Percentiles rank a stretch among this genome's conserved stretches.
Conservation (phyloP, 2,797 vertebrate species). For the Cephalopachus bancanus region DNA sequence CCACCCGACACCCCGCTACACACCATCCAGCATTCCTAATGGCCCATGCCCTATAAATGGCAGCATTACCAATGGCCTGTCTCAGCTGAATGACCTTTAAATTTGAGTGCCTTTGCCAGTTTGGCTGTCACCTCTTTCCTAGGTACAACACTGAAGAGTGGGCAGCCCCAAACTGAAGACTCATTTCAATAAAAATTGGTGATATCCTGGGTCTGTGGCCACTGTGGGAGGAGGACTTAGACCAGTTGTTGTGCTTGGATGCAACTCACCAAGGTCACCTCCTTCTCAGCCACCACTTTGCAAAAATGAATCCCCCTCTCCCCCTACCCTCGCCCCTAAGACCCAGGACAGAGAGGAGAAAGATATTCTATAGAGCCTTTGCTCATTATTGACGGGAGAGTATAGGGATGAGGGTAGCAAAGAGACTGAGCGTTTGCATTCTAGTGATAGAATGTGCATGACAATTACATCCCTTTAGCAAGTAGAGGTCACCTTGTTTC, state of each 20-base stretch:
- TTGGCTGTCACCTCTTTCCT: too few species aligned
- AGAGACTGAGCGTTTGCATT: not conserved
- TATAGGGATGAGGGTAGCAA: not conserved
- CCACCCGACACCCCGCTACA: rapidly evolving
- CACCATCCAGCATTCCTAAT: not conserved
- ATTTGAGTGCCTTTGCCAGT: not conserved
- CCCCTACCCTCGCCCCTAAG: not conserved
- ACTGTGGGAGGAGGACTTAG: rapidly evolving
- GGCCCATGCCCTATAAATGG: not conserved
- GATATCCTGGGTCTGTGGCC: not conserved
- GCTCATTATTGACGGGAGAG: not conserved
- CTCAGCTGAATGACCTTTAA: not conserved
- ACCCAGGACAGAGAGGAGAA: not conserved
- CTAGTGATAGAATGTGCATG: not conserved
- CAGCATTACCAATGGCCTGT: not conserved
- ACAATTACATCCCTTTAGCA: not conserved
- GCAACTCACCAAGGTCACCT: not conserved
- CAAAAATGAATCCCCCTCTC: not conserved
- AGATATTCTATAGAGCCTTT: not conserved
- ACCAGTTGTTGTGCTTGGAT: not conserved
- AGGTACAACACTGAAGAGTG: rapidly evolving
- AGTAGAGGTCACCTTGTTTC: not conserved
- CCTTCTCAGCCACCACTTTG: not conserved
- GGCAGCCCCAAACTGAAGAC: not conserved
- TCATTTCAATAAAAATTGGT: not conserved